These are phyloP conservation scores for Drosophila subsilvestris DNA, from an alignment of 2,888 invertebrate genomes.

Conservation along the genomic window DNA sequence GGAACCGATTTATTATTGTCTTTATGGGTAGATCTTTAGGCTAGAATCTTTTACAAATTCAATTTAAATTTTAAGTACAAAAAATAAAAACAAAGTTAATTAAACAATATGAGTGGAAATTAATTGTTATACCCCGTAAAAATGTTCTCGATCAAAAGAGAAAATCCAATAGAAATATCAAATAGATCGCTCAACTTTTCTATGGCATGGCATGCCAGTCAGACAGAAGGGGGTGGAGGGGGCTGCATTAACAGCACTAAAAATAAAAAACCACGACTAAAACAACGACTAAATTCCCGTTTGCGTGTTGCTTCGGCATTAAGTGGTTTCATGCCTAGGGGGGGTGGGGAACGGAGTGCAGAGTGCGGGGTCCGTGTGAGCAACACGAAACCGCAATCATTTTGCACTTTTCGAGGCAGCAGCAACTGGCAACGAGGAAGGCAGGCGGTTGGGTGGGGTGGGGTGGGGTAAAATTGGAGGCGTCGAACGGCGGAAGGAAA, in stretches of 20 bases:
- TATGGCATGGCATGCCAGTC: too few species aligned
- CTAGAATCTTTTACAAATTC: too few species aligned
- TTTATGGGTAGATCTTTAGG: too few species aligned
- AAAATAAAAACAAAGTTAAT: too few species aligned
- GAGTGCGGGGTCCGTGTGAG: not conserved
- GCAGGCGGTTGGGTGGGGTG: conserved; percentile 2
- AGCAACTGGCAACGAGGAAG: conserved; percentile 11
- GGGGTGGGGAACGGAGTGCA: not conserved
- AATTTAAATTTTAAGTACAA: too few species aligned
- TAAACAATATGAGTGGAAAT: too few species aligned
- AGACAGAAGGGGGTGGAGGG: conserved; percentile 9
- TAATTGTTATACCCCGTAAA: too few species aligned
- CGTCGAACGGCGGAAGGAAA: conserved; percentile 75
- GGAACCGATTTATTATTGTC: not conserved
- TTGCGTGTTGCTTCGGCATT: conserved; percentile 71
- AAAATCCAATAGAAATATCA: not conserved
- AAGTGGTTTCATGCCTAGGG: conserved; percentile 37
- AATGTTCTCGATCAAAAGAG: too few species aligned
- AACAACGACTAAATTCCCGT: conserved; percentile 22
- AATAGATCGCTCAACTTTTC: conserved; percentile 8
- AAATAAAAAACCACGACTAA: conserved; percentile 6
- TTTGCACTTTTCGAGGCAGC: conserved; percentile 71
- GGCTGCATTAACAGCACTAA: not conserved
- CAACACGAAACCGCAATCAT: conserved; percentile 77
- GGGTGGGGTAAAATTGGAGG: conserved; percentile 46